phyloP scores from a whole-genome alignment of 2,113 vertebrate genomes.

The Pardalotus punctatus region DNA sequence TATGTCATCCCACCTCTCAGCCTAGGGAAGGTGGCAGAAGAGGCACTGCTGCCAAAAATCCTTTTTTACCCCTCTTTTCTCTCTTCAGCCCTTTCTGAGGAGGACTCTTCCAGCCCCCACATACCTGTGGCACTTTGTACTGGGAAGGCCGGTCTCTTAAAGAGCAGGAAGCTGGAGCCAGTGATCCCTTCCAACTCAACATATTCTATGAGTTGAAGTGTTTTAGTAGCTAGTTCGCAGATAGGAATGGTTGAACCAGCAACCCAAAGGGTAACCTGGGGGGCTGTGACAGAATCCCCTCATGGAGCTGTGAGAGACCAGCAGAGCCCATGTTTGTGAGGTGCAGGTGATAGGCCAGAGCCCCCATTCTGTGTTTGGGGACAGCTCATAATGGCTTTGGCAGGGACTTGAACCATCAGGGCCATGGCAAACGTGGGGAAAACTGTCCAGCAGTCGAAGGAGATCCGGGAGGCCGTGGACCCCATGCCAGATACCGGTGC shows the following conservation, averaged over 20 bases:
- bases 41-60: background rate
- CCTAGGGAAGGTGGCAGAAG: background rate
- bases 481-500: background rate
- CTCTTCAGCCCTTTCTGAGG: background rate
- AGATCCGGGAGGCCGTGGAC: rapidly evolving
- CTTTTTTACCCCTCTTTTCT: background rate
- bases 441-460: background rate
- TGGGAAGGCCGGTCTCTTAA: background rate
- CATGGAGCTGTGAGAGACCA: background rate
- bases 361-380: background rate
- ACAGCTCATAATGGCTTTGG: background rate
- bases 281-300: background rate
- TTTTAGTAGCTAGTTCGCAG: background rate
- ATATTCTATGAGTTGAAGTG: background rate
- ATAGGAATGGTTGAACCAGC: background rate
- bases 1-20: background rate
- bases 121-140: rapidly evolving
- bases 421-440: background rate
- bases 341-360: background rate
- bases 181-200: background rate
- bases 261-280: background rate
- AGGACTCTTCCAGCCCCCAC: background rate
- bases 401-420: rapidly evolving
- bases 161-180: background rate
- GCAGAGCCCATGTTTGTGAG: background rate